Evolutionary conservation across 2,113 vertebrate genomes (phyloP), one percentile per base, ranked within the genome.

Genomic region (Struthidea cinerea): DNA sequence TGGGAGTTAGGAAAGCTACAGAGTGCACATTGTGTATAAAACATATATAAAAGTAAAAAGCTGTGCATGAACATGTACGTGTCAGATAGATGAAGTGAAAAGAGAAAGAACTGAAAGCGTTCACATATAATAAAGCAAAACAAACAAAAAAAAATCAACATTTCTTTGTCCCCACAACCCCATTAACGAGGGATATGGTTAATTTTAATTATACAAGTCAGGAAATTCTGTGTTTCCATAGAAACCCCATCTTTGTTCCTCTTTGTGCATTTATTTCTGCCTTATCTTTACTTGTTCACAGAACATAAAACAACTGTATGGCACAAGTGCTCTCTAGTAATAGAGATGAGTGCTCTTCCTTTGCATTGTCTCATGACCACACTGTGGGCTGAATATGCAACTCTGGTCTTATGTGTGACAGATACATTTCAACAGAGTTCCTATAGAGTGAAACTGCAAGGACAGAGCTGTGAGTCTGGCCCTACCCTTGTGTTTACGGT

Each of bases 151-250:
- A 30, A 15, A 26, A 6, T 3, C 18, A 78, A 65, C 23, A 32
- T 64, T 91, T 93, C 39, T 89, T 88, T 89, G 37, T 90, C 56
- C 55, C 24, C 42, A 75, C 50, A 79, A 75, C 11, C 74, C 76
- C 70, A 84, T 87, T 94, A 97, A 91, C 39, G 79, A 96, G 53
- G 50, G 56, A 64, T 87, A 93, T 55, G 47, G 80, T 83, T 95
- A 94, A 94, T 92, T 97, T 89, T 96, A 96, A 96, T 84, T 87
- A 65, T 57, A 89, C 15, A 69, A 95, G 52, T 75, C 87, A 89
- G 84, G 77, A 91, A 93, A 96, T 90, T 91, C 73, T 53, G 92
- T 80, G 93, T 96, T 97, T 95, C 96, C 93, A 96, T 96, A 94
- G 97, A 95, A 97, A 97, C 94, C 61, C 17, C 52, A 84, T 77